Conservation (phyloP, 2,113 vertebrate genomes). For the Aix galericulata region DNA sequence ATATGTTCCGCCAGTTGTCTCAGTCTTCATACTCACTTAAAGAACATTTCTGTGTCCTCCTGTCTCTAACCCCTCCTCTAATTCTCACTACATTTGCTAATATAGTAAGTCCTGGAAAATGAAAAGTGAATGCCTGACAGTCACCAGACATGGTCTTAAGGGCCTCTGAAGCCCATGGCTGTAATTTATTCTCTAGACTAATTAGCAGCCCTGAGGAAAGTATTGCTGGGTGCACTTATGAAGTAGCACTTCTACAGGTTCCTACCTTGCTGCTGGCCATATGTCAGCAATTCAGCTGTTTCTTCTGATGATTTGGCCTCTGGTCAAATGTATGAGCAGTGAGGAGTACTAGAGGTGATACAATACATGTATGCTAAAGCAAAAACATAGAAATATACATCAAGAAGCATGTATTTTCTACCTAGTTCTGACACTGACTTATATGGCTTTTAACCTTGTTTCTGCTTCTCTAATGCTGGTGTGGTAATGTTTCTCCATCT, state of each 20-base stretch:
- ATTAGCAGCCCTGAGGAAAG: slow-evolving; percentile 31
- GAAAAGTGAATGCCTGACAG: neutral
- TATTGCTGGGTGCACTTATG: neutral
- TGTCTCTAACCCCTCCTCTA: neutral
- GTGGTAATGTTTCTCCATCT: neutral
- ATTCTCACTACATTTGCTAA: neutral
- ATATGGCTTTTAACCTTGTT: neutral
- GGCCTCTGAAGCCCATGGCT: fast-evolving
- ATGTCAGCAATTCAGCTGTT: slow-evolving; percentile 29
- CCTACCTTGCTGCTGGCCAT: slow-evolving; percentile 26
- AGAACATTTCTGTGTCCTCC: neutral
- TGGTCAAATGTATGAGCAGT: neutral
- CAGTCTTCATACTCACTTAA: neutral
- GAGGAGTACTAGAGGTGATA: neutral
- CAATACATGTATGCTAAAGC: neutral
- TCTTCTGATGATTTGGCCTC: neutral
- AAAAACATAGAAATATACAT: neutral
- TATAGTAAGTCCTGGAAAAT: neutral
- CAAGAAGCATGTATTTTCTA: neutral
- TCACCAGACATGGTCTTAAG: neutral
- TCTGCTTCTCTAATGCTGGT: neutral
- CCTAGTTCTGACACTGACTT: neutral
- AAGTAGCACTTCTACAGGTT: neutral
- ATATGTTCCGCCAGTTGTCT: neutral
- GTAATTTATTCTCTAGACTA: neutral